Conservation (phyloP, 1,140 invertebrate species). For the Calycopis cecrops region DNA sequence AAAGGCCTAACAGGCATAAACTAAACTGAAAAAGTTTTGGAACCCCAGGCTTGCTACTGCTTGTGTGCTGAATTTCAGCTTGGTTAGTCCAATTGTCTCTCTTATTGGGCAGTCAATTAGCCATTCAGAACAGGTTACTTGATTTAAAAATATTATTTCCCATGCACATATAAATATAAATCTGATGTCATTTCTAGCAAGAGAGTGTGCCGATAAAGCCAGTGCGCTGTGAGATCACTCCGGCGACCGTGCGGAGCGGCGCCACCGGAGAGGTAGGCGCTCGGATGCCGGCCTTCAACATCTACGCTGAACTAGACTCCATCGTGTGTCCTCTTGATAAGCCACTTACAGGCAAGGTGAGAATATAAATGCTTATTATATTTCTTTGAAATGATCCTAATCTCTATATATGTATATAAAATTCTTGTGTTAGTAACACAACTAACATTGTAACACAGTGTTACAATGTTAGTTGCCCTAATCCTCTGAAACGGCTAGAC, state of each 20-base stretch:
- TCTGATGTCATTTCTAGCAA: constrained; percentile 29
- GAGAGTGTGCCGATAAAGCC: constrained; percentile 65
- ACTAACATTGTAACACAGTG: too few species aligned
- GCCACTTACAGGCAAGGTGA: constrained; percentile 92
- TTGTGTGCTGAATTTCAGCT: background rate
- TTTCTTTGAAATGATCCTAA: too few species aligned
- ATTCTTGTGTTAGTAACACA: too few species aligned
- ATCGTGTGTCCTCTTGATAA: constrained; percentile 88
- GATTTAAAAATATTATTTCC: too few species aligned
- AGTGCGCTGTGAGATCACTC: constrained; percentile 88
- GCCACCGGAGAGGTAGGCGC: constrained; percentile 76
- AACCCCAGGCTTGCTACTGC: too few species aligned
- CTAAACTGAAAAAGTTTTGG: too few species aligned
- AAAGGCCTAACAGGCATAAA: too few species aligned
- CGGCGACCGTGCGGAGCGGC: constrained; percentile 83
- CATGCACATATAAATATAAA: too few species aligned
- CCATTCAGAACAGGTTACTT: background rate
- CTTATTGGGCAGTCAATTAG: background rate
- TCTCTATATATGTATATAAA: too few species aligned
- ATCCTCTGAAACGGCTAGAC: too few species aligned
- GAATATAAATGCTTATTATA: background rate
- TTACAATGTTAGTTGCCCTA: too few species aligned
- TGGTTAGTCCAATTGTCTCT: too few species aligned
- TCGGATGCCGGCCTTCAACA: constrained; percentile 87
- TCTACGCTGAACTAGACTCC: constrained; percentile 89